These are phyloP conservation scores for Pygoscelis antarcticus DNA, from an alignment of 2,113 vertebrate species.

Conservation along the genomic window DNA sequence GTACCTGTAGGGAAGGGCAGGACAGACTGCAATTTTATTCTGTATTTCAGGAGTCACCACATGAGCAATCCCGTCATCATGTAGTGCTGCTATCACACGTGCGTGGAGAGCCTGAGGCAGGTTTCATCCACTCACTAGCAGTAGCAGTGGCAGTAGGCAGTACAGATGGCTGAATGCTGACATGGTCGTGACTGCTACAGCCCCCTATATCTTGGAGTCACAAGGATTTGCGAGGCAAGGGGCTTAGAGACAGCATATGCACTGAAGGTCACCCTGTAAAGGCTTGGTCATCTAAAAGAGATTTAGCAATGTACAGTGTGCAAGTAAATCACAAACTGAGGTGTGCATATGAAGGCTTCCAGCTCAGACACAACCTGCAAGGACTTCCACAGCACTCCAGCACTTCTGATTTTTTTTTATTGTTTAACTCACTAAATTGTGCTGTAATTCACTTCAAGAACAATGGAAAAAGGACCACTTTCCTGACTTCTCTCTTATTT, in stretches of 20 bases:
- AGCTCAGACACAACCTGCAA: background rate
- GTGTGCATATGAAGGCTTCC: background rate
- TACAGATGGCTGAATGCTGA: background rate
- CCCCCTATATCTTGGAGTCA: background rate
- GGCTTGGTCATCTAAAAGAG: background rate
- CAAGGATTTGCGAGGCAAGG: background rate
- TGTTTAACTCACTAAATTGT: background rate
- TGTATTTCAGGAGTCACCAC: background rate
- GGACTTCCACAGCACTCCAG: background rate
- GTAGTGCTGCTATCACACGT: accelerated
- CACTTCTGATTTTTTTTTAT: background rate
- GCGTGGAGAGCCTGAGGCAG: background rate
- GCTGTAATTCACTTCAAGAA: background rate
- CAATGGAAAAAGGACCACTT: background rate
- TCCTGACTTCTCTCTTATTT: background rate
- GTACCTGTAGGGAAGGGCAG: background rate
- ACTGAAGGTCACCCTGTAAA: background rate
- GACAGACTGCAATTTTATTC: background rate
- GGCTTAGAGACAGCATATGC: background rate
- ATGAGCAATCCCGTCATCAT: background rate
- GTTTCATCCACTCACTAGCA: background rate
- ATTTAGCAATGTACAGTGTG: background rate
- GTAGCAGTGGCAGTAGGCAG: background rate
- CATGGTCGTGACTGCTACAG: background rate
- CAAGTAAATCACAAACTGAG: background rate